Evolutionary conservation across 2,888 invertebrate genomes (phyloP).

Genomic region (Stomorhina lunata): DNA sequence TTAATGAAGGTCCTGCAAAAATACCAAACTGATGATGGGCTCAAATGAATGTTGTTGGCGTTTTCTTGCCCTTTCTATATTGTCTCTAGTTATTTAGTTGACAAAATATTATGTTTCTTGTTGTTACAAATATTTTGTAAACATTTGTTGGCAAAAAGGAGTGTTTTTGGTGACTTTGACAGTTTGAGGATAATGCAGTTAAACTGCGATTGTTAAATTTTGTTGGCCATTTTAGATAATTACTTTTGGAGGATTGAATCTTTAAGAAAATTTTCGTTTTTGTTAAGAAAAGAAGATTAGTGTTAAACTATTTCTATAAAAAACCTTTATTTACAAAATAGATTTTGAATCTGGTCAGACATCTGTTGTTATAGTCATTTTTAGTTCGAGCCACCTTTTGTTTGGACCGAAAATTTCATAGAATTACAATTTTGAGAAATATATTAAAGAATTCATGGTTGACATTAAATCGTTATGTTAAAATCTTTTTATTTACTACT

Average conservation of each 20-base stretch:
- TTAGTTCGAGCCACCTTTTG: no score
- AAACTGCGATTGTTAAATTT: not conserved
- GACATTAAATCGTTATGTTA: no score
- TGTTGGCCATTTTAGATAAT: not conserved
- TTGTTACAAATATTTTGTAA: conserved; percentile 17
- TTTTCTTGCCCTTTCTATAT: not conserved
- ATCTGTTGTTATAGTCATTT: no score
- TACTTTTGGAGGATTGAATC: not conserved
- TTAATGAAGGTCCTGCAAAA: conserved; percentile 4
- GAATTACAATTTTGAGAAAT: no score
- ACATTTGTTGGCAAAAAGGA: not conserved
- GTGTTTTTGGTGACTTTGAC: not conserved
- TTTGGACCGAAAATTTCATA: no score
- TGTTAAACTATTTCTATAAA: no score
- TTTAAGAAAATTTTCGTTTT: not conserved
- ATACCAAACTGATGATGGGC: conserved; percentile 1
- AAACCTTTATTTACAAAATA: no score
- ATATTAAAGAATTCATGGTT: no score
- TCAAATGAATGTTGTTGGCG: not conserved
- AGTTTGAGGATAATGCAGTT: not conserved
- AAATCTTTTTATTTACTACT: no score
- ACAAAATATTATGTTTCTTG: not conserved
- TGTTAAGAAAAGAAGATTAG: no score
- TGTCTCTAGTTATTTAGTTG: not conserved
- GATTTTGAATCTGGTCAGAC: no score